Evolutionary conservation across 2,888 invertebrate genomes (phyloP), one percentile per base, ranked within the genome.

Genomic region (Opisthograptis luteolata): DNA sequence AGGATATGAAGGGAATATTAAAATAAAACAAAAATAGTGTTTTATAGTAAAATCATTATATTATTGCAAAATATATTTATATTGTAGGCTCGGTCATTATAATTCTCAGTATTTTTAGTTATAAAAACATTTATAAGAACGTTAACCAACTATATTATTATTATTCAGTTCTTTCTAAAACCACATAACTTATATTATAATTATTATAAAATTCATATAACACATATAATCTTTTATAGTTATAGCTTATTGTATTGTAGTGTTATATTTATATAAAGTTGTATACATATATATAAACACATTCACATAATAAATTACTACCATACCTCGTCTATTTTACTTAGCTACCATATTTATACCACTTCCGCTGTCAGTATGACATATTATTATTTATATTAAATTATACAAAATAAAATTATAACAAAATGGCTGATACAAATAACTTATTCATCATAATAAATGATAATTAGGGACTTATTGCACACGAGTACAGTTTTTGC

Each of bases 81-180:
- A 70, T 24, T 22, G 34, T 55, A 66, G 55, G 50, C 64, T 67
- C 60, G 59, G 66, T 67, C 68, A 66, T 63, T 66, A 17, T 34
- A 34, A 19, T 0, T 3, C 59, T 53, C 37, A 57, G 54, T 60
- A 64, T 24, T 24, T 12, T 10, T 14, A 9, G 3, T 25, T 10
- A 10, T n/a, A 24, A 36, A 31, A 66, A 58, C 60, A 59, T 58
- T 58, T 58, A 46, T 45, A 49, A 55, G 58, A 66, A 57, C 3
- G 62, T 50, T 59, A 59, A 55, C 51, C 57, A 64, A 49, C 30
- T 41, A 41, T 14, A 12, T 27, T 62, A 63, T 53, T 54, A 61
- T 58, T 70, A 76, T 77, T 79, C 79, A 79, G 79, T 79, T 79
- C 79, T 76, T 79, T 75, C 65, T 57, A 62, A 63, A 64, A 72